phyloP scores from a whole-genome alignment of 2,888 invertebrate genomes.

The Emmelina monodactyla region DNA sequence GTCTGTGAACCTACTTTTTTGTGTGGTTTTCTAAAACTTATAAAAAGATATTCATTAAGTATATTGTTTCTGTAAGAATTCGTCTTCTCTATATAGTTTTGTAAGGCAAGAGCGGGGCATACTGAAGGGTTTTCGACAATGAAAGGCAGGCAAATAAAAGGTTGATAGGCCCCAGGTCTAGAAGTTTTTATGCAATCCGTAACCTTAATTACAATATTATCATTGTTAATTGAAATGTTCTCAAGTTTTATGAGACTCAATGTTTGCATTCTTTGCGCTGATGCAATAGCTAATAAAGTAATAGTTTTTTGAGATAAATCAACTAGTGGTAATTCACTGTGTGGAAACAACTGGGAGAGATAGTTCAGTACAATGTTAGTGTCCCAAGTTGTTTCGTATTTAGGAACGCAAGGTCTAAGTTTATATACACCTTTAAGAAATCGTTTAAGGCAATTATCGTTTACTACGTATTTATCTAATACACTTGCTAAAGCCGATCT shows the following conservation, averaged over 20 bases:
- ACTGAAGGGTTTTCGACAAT: neutral
- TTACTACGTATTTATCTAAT: conserved; percentile 5
- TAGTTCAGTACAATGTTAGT: conserved; percentile 14
- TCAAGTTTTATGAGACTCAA: conserved; percentile 14
- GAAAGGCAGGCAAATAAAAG: neutral
- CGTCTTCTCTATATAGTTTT: conserved; percentile 1
- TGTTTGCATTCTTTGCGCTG: conserved; percentile 15
- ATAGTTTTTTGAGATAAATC: conserved; percentile 14
- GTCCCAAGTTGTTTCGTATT: conserved; percentile 21
- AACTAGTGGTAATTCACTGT: neutral
- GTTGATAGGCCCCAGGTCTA: neutral
- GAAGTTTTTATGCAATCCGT: conserved; percentile 5
- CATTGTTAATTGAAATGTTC: conserved; percentile 7
- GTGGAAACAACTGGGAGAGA: neutral
- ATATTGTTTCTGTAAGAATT: neutral
- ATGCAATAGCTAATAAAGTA: conserved; percentile 16
- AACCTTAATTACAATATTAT: conserved; percentile 1
- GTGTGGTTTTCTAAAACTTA: conserved; percentile 1
- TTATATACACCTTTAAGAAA: conserved; percentile 12
- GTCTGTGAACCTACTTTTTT: conserved; percentile 4
- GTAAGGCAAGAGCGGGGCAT: neutral
- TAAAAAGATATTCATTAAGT: neutral
- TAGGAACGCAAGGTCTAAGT: conserved; percentile 6
- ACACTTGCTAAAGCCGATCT: conserved; percentile 1
- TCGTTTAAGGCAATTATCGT: conserved; percentile 8